Evolutionary conservation across 2,888 invertebrate genomes (phyloP).

Genomic region (Notodonta dromedarius): DNA sequence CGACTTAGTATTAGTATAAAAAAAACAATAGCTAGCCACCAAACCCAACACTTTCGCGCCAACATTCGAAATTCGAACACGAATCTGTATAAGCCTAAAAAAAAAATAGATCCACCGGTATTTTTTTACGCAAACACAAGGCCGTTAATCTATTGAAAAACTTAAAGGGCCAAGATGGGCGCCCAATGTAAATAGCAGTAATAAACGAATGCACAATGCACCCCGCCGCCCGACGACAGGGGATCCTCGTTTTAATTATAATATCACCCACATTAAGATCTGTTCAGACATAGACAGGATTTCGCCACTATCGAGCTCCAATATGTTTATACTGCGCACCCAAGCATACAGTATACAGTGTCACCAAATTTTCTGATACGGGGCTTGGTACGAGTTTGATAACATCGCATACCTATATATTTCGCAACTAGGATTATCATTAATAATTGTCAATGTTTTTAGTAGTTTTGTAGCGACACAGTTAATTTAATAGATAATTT

Average conservation of each 20-base stretch:
- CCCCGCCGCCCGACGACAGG: slow-evolving; percentile 71
- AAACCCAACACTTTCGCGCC: neutral
- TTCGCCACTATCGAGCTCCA: too few species aligned
- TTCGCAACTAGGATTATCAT: neutral
- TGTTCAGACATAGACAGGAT: slow-evolving; percentile 16
- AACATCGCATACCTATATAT: too few species aligned
- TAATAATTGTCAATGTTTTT: too few species aligned
- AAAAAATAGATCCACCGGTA: slow-evolving; percentile 22
- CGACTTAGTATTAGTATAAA: too few species aligned
- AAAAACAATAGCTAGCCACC: too few species aligned
- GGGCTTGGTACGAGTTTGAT: too few species aligned
- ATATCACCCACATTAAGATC: slow-evolving; percentile 78
- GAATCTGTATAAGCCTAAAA: slow-evolving; percentile 6
- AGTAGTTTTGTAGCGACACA: too few species aligned
- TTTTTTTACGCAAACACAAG: slow-evolving; percentile 35
- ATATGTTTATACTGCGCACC: neutral
- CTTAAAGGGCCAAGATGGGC: slow-evolving; percentile 64
- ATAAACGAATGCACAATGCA: slow-evolving; percentile 76
- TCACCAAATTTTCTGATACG: too few species aligned
- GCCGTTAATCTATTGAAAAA: slow-evolving; percentile 55
- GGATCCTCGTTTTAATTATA: slow-evolving; percentile 80
- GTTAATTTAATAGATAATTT: too few species aligned
- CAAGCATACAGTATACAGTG: too few species aligned
- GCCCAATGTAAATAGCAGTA: slow-evolving; percentile 80
- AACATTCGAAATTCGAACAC: neutral